Percentiles rank a stretch among this genome's conserved stretches.
These are phyloP conservation scores for Aplysia californica DNA, from an alignment of 1,140 invertebrate species.

Conservation along the genomic window DNA sequence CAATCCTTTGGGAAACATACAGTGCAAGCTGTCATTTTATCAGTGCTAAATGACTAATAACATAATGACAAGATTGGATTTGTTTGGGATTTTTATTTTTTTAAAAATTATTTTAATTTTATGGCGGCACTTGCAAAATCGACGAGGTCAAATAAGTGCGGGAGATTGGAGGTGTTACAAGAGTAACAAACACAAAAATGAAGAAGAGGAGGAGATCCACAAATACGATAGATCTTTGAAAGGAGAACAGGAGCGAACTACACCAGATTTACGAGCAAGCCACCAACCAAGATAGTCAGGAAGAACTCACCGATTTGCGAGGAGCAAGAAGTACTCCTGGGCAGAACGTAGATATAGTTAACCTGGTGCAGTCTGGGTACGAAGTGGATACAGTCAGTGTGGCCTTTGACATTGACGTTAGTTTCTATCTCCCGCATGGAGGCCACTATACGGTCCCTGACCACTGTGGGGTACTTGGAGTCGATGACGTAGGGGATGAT, in stretches of 20 bases:
- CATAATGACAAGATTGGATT: too few relatives aligned
- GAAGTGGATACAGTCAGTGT: conserved; percentile 91
- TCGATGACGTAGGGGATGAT: too few relatives aligned
- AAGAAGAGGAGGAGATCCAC: not conserved
- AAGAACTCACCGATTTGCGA: not conserved
- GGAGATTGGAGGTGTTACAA: conserved; percentile 47
- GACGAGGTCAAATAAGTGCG: too few relatives aligned
- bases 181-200: conserved; percentile 9
- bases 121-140: too few relatives aligned
- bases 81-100: too few relatives aligned
- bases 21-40: too few relatives aligned
- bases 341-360: conserved; percentile 91
- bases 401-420: not conserved
- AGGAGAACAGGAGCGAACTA: not conserved
- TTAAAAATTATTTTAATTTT: too few relatives aligned
- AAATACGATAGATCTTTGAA: not conserved
- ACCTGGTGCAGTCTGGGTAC: conserved; percentile 89
- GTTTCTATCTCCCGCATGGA: conserved; percentile 92
- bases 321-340: conserved; percentile 90
- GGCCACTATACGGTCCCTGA: conserved; percentile 78
- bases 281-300: too few relatives aligned
- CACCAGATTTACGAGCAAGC: too few relatives aligned
- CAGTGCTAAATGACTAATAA: too few relatives aligned
- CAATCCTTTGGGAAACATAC: too few relatives aligned
- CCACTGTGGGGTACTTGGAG: not conserved